These are phyloP conservation scores for Volucella zonaria DNA, from an alignment of 2,888 invertebrate species.

Conservation along the genomic window DNA sequence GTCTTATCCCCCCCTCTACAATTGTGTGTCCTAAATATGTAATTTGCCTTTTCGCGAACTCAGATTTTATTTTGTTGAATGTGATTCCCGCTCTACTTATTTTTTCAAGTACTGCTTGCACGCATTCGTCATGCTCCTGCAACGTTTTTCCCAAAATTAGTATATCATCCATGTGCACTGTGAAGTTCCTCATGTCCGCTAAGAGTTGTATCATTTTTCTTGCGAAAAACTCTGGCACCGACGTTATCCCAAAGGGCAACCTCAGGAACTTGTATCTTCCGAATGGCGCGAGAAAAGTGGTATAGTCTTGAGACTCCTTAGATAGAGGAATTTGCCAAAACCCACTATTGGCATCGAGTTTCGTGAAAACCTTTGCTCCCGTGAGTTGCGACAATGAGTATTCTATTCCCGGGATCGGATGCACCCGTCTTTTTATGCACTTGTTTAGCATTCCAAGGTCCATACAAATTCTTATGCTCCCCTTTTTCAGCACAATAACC, in stretches of 20 bases:
- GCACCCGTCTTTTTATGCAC: constrained; percentile 3
- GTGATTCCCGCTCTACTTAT: constrained; percentile 8
- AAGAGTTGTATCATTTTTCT: constrained; percentile 28
- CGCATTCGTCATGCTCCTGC: constrained; percentile 5
- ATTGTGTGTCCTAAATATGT: no score
- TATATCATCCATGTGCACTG: constrained; percentile 19
- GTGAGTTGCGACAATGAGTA: constrained; percentile 39
- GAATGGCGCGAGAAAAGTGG: constrained; percentile 30
- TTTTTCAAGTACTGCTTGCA: constrained; percentile 8
- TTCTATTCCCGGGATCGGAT: constrained; percentile 25
- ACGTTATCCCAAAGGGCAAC: constrained; percentile 40
- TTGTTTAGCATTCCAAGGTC: no score
- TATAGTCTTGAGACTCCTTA: constrained; percentile 21
- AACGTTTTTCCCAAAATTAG: constrained; percentile 14
- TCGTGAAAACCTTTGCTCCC: constrained; percentile 32
- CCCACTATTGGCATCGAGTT: constrained; percentile 37
- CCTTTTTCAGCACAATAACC: no score
- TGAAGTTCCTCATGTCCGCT: constrained; percentile 23
- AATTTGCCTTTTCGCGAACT: constrained; percentile 12
- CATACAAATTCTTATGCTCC: no score
- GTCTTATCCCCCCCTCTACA: no score
- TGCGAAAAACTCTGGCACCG: constrained; percentile 36
- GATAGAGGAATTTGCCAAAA: constrained; percentile 33
- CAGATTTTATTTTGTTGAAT: constrained; percentile 20
- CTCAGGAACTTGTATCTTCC: constrained; percentile 24